Conservation (phyloP, 2,888 invertebrate genomes). For the Glaucopsyche alexis region DNA sequence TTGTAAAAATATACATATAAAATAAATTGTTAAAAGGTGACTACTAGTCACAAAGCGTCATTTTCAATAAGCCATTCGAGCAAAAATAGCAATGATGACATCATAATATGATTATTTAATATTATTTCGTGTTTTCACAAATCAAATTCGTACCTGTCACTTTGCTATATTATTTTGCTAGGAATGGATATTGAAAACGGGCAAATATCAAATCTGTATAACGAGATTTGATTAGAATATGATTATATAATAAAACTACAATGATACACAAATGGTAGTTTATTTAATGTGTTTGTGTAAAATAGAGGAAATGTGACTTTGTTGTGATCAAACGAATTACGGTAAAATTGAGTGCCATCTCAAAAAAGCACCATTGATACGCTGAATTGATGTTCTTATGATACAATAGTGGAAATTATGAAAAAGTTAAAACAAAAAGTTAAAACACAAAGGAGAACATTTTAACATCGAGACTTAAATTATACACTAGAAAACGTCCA, state of each 20-base stretch:
- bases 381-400: not conserved
- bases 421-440: no score
- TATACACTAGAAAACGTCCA: conserved; percentile 4
- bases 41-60: not conserved
- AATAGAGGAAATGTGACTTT: not conserved
- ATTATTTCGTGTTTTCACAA: not conserved
- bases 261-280: not conserved
- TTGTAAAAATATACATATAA: not conserved
- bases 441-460: not conserved
- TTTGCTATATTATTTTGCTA: conserved; percentile 9
- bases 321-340: no score
- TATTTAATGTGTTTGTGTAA: not conserved
- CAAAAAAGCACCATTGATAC: no score
- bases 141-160: not conserved
- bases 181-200: not conserved
- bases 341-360: not conserved
- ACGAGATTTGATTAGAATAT: conserved; percentile 32
- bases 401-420: not conserved
- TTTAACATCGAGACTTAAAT: not conserved
- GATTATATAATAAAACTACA: conserved; percentile 25
- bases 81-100: not conserved
- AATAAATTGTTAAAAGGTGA: not conserved
- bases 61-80: not conserved
- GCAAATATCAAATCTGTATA: conserved; percentile 22
- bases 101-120: not conserved